Conservation (phyloP, 2,888 invertebrate genomes). For the Lithophane semibrunnea region DNA sequence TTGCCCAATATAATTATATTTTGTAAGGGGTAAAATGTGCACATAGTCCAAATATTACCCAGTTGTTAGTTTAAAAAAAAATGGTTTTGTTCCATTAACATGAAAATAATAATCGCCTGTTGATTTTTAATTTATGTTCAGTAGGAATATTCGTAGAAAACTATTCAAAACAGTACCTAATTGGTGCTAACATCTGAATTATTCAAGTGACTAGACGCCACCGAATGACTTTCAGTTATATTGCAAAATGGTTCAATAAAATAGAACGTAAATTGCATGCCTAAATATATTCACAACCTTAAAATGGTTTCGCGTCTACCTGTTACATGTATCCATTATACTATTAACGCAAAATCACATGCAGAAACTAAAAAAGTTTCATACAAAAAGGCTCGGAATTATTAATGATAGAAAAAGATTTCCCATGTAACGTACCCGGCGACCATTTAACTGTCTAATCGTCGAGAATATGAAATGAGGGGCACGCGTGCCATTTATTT, state of each 20-base stretch:
- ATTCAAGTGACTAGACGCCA: not conserved
- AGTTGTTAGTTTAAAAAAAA: not conserved
- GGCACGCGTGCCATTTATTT: conserved; percentile 66
- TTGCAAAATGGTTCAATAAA: conserved; percentile 16
- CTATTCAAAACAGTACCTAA: not conserved
- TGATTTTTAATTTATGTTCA: not conserved
- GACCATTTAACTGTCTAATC: conserved; percentile 71
- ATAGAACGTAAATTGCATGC: not conserved
- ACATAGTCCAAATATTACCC: conserved; percentile 19
- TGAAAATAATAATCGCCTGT: not conserved
- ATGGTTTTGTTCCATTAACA: not conserved
- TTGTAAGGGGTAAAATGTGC: conserved; percentile 60
- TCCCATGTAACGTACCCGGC: conserved; percentile 73
- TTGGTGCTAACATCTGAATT: not conserved
- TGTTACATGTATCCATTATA: conserved; percentile 64
- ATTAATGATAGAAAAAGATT: conserved; percentile 82
- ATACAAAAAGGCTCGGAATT: conserved; percentile 70
- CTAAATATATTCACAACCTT: conserved; percentile 27
- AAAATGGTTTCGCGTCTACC: conserved; percentile 22
- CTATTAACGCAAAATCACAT: conserved; percentile 67
- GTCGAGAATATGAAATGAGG: conserved; percentile 73
- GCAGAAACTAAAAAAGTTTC: conserved; percentile 61
- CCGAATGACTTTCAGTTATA: not conserved
- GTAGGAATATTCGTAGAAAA: not conserved
- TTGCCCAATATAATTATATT: conserved; percentile 62